Evolutionary conservation across 2,113 vertebrate species (phyloP).

Genomic region (Phyllostomus discolor): DNA sequence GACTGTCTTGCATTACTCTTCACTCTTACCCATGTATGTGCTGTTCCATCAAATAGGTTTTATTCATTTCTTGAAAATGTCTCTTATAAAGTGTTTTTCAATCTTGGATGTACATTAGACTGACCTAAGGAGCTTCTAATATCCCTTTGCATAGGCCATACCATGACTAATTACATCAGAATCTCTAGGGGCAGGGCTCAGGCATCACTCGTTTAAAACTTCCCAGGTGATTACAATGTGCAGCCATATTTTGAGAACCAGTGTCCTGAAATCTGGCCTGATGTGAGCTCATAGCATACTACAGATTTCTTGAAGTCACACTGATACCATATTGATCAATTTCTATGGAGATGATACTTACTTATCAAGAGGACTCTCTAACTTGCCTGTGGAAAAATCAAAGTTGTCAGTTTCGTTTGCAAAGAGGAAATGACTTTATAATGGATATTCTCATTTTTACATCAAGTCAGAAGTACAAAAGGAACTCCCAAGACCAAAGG

Average conservation of each 20-base stretch:
- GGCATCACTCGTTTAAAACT: neutral
- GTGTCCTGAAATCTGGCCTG: neutral
- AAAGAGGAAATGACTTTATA: slow-evolving; percentile 56
- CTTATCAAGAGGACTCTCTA: slow-evolving; percentile 3
- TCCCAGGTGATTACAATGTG: neutral
- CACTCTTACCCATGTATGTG: neutral
- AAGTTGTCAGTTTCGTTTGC: slow-evolving; percentile 44
- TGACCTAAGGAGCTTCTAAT: neutral
- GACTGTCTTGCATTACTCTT: neutral
- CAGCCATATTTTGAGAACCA: neutral
- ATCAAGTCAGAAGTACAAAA: slow-evolving; percentile 52
- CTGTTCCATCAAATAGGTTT: neutral
- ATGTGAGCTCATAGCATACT: neutral
- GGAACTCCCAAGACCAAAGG: slow-evolving; percentile 37
- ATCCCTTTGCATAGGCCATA: neutral
- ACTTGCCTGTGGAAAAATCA: slow-evolving; percentile 24
- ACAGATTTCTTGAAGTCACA: neutral
- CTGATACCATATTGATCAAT: slow-evolving; percentile 39
- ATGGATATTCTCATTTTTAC: slow-evolving; percentile 40
- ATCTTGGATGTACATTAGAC: neutral
- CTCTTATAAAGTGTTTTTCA: neutral
- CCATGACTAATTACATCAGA: neutral
- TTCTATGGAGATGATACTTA: slow-evolving; percentile 34
- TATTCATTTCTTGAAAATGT: neutral
- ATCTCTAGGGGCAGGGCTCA: neutral